phyloP scores from a whole-genome alignment of 2,888 invertebrate genomes.

The Cantharis lateralis region DNA sequence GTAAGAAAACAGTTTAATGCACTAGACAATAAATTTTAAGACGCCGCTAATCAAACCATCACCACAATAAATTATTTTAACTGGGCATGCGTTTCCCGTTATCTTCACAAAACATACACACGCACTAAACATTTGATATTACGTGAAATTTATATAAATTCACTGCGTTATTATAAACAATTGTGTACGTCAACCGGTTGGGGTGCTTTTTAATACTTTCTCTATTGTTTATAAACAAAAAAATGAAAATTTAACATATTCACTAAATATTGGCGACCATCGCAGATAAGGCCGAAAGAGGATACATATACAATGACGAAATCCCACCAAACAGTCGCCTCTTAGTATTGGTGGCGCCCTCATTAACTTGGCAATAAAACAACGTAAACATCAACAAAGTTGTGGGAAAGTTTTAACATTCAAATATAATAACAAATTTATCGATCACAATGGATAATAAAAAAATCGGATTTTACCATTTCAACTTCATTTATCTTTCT shows the following conservation, averaged over 20 bases:
- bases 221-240: background rate
- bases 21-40: constrained; percentile 44
- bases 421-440: background rate
- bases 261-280: background rate
- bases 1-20: constrained; percentile 34
- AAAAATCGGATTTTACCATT: background rate
- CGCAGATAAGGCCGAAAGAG: background rate
- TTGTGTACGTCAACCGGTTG: background rate
- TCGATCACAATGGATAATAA: background rate
- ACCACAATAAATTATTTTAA: constrained; percentile 32
- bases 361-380: background rate
- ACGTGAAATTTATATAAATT: background rate
- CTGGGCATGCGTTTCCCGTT: constrained; percentile 43
- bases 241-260: background rate
- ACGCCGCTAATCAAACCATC: constrained; percentile 40
- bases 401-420: background rate
- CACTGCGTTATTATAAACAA: background rate
- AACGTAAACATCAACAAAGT: background rate
- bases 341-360: background rate
- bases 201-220: background rate
- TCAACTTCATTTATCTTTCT: background rate
- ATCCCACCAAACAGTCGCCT: background rate
- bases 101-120: constrained; percentile 25
- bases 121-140: constrained; percentile 10
- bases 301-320: background rate